Conservation (phyloP, 2,888 invertebrate species). For the Eugnorisma glareosa region DNA sequence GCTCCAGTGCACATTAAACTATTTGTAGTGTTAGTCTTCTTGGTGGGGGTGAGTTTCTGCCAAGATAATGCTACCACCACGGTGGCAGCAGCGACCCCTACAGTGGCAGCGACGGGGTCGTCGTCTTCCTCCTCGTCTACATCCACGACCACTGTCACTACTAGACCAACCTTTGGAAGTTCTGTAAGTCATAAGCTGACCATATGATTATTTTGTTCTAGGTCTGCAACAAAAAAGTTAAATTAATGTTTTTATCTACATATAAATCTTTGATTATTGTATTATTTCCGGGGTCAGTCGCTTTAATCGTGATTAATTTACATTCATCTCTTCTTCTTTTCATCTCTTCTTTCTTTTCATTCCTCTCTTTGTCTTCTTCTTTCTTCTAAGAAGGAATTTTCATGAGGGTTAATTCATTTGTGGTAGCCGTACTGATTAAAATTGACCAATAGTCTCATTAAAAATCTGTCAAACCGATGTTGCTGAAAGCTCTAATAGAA, state of each 20-base stretch:
- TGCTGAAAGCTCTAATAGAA: not conserved
- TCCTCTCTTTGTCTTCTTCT: too few species aligned
- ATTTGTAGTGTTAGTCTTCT: slow-evolving; percentile 63
- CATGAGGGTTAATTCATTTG: not conserved
- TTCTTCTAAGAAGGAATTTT: too few species aligned
- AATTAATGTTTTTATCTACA: not conserved
- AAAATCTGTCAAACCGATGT: too few species aligned
- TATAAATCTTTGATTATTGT: not conserved
- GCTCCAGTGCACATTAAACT: slow-evolving; percentile 63
- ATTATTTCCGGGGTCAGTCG: not conserved
- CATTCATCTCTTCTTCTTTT: too few species aligned
- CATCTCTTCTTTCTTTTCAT: too few species aligned
- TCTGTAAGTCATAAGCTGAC: slow-evolving; percentile 28
- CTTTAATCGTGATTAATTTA: not conserved
- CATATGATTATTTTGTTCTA: not conserved
- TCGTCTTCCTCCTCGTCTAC: not conserved
- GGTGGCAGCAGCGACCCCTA: not conserved
- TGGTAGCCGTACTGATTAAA: not conserved
- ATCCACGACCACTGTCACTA: slow-evolving; percentile 5
- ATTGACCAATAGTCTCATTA: not conserved
- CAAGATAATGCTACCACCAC: slow-evolving; percentile 64
- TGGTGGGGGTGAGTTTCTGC: slow-evolving; percentile 64
- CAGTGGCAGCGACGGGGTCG: not conserved
- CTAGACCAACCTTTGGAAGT: not conserved
- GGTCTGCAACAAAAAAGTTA: not conserved